Percentiles rank a stretch among this genome's conserved stretches.
phyloP scores from a whole-genome alignment of 2,888 invertebrate genomes.

The Teleogryllus oceanicus region DNA sequence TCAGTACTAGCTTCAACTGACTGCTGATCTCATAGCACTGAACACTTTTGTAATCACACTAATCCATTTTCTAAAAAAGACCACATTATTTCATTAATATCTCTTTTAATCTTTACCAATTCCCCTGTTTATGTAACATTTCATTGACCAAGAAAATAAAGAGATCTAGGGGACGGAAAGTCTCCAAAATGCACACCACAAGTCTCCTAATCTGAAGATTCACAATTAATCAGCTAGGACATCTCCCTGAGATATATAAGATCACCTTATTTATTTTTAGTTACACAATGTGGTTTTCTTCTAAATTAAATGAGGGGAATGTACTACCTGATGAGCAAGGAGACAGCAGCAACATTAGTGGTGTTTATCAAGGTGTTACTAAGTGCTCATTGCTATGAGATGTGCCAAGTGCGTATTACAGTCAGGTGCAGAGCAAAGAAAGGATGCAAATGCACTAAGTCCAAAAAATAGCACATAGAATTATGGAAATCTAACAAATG shows the following conservation, averaged over 20 bases:
- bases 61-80: too few relatives aligned
- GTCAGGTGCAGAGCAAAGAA: background rate
- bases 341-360: too few relatives aligned
- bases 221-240: too few relatives aligned
- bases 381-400: slow-evolving; percentile 9
- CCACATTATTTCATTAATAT: too few relatives aligned
- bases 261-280: too few relatives aligned
- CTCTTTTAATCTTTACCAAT: too few relatives aligned
- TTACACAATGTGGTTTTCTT: too few relatives aligned
- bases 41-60: background rate
- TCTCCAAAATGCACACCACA: background rate
- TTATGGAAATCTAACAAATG: background rate
- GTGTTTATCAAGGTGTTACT: too few relatives aligned
- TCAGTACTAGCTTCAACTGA: background rate
- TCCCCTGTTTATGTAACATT: background rate
- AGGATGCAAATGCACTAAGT: background rate
- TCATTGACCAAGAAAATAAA: background rate
- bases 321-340: too few relatives aligned
- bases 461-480: slow-evolving; percentile 12
- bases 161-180: background rate
- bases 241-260: too few relatives aligned
- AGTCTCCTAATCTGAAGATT: too few relatives aligned
- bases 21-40: background rate
- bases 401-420: background rate
- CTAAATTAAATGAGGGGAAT: too few relatives aligned